phyloP scores from a whole-genome alignment of 2,888 invertebrate genomes.

The Lochmaea capreae region DNA sequence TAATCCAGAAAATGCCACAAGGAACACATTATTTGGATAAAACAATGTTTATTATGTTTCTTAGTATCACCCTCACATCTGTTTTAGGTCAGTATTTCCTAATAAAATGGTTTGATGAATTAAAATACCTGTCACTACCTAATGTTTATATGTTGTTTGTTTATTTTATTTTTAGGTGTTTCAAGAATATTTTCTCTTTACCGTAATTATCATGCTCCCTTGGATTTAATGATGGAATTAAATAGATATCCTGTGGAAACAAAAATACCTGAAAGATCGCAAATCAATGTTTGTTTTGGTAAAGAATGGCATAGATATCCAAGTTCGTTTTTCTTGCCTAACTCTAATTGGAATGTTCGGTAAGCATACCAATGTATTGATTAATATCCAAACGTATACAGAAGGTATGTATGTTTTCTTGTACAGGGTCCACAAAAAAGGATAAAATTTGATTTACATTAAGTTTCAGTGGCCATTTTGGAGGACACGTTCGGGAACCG shows the following conservation, averaged over 20 bases:
- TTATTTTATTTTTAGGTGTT: slow-evolving; percentile 68
- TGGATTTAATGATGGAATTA: slow-evolving; percentile 84
- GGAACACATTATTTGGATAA: slow-evolving; percentile 79
- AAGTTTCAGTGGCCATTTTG: too few relatives aligned
- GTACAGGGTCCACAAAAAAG: too few relatives aligned
- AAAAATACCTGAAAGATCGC: slow-evolving; percentile 65
- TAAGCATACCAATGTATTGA: neutral
- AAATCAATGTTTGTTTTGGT: slow-evolving; percentile 88
- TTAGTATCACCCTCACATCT: slow-evolving; percentile 72
- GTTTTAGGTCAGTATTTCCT: slow-evolving; percentile 62
- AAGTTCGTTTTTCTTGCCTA: slow-evolving; percentile 92
- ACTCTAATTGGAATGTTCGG: slow-evolving; percentile 77
- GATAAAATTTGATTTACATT: too few relatives aligned
- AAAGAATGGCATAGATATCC: slow-evolving; percentile 99
- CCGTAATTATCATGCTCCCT: slow-evolving; percentile 88
- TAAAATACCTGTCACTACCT: too few relatives aligned
- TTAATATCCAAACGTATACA: too few relatives aligned
- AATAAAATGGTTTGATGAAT: neutral
- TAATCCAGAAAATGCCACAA: slow-evolving; percentile 63
- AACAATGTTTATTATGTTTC: slow-evolving; percentile 78
- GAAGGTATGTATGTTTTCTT: too few relatives aligned
- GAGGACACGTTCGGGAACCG: too few relatives aligned
- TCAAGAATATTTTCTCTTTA: slow-evolving; percentile 74
- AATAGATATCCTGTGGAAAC: slow-evolving; percentile 70
- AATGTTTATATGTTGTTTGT: neutral